Base-by-base conservation (phyloP, 2,113 vertebrate species). In the Acrocephalus arundinaceus region DNA sequence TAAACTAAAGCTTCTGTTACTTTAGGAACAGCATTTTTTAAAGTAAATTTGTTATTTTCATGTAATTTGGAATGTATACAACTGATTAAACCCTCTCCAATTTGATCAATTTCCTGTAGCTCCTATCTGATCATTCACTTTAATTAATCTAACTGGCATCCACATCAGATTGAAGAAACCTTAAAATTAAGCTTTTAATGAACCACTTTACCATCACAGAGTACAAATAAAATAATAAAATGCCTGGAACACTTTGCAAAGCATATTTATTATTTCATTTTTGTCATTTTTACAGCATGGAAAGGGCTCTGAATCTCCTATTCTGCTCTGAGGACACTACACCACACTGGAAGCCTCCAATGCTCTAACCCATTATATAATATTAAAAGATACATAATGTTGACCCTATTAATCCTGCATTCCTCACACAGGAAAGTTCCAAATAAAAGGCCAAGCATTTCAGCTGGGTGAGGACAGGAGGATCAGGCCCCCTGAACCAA, bases 151-250 rank as follows among this genome's bases (percentile, higher is more conserved):
- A 94, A 87, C 81, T 79, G 63, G 51, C 61, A 90, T 85, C 75
- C 63, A 77, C 22, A 11, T 89, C 51, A 76, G 77, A 84, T 28
- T 84, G 71, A 87, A 96, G 89, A 93, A 95, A 95, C 46, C 65
- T 93, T 85, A 94, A 96, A 87, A 92, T 87, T 79, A 72, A 78
- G 83, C 91, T 95, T 95, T 83, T 92, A 97, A 97, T 12, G 30
- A 95, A 74, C 78, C 49, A 73, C 83, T 97, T 92, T 80, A 92
- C 85, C 80, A 75, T 65, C 49, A 82, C 9, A 15, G 31, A 41
- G 17, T 63, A 87, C 68, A 94, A 93, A 94, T 70, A 79, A 94
- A 96, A 85, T 87, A 95, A 95, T 43, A 78, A 92, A 93, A 93
- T 65, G 51, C 67, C 76, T 81, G 39, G 54, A 57, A 87, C 68